Base-by-base conservation (phyloP, 2,797 vertebrate genomes). In the Arnoldichthys spilopterus region DNA sequence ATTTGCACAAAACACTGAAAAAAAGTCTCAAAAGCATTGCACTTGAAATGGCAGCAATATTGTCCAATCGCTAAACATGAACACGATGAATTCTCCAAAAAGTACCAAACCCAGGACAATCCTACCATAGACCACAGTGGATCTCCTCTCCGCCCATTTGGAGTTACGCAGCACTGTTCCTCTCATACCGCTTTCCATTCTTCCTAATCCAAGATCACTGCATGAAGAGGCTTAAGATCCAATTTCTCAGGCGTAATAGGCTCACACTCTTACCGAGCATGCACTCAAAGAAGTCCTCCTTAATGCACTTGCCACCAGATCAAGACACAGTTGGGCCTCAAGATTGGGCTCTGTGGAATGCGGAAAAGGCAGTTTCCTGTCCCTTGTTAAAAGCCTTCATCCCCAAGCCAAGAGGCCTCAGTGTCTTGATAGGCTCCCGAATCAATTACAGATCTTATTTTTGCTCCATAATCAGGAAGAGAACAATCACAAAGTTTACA, bases 71-170 rank as follows among this genome's bases (percentile, higher is more conserved):
- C n/a, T 62, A n/a, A 62, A 45, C 3, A 4, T 15, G 11, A 43
- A 20, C 5, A 7, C 4, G 49, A 6, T 47, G 43, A 16, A 47
- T 13, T 47, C 43, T 13, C 13, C 13, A 47, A 47, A 12, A 9
- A 26, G 51, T 0, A 5, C 12, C 26, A n/a, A 53, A 7, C 26
- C 20, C 43, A n/a, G 24, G 30, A 9, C 8, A 32, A 16, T 88
- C 93, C 6, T 91, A 95, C 93, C 94, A 54, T 95, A 95, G 66
- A 93, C 89, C 84, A 95, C 80, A 0, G 90, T 86, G 0, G 90
- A 93, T 54, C 86, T 85, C 71, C 83, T 89, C 83, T 95, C 94
- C 16, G 85, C 85, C 94, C 94, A 95, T 86, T 85, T 89, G 20
- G 93, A 94, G 54, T 67, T 56, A 16, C 66, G 16, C 32, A 79